A percentile compares a stretch with the other conserved stretches of the same genome.
Conservation (phyloP, 2,888 invertebrate species). For the Syritta pipiens region DNA sequence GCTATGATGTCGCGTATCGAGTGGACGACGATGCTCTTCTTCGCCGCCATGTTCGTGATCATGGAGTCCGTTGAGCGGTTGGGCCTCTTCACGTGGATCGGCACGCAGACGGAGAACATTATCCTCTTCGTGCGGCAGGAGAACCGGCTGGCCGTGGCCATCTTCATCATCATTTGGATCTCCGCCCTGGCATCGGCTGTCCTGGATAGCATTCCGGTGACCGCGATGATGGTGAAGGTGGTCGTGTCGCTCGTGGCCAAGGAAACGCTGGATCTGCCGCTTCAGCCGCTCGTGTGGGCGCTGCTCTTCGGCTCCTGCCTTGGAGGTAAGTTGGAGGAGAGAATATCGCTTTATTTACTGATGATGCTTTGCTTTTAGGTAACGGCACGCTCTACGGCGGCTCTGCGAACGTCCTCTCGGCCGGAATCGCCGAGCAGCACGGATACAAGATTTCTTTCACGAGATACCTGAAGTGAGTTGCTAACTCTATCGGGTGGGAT, state of each 20-base stretch:
- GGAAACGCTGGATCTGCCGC: slow-evolving; percentile 84
- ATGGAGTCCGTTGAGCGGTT: slow-evolving; percentile 86
- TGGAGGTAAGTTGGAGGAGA: slow-evolving; percentile 82
- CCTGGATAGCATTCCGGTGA: slow-evolving; percentile 94
- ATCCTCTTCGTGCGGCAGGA: slow-evolving; percentile 84
- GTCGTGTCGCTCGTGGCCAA: slow-evolving; percentile 86
- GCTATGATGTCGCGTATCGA: slow-evolving; percentile 77
- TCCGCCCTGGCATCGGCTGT: slow-evolving; percentile 92
- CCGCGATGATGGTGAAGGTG: slow-evolving; percentile 94
- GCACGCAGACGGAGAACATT: slow-evolving; percentile 84
- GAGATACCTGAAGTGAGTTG: slow-evolving; percentile 87
- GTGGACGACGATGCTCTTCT: slow-evolving; percentile 78
- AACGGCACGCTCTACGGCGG: slow-evolving; percentile 95
- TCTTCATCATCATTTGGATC: slow-evolving; percentile 91
- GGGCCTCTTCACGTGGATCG: slow-evolving; percentile 90
- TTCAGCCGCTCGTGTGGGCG: slow-evolving; percentile 92
- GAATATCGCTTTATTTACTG: background rate
- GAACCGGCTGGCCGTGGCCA: slow-evolving; percentile 85
- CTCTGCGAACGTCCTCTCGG: slow-evolving; percentile 94
- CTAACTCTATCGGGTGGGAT: background rate
- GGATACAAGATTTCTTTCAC: slow-evolving; percentile 92
- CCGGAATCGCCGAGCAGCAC: slow-evolving; percentile 94
- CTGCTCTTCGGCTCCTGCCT: slow-evolving; percentile 92
- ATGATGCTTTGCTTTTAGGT: slow-evolving; percentile 80
- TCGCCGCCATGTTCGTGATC: slow-evolving; percentile 79